Percentiles rank a stretch among this genome's conserved stretches.
Conservation (phyloP, 2,888 invertebrate species). For the Volucella inflata region DNA sequence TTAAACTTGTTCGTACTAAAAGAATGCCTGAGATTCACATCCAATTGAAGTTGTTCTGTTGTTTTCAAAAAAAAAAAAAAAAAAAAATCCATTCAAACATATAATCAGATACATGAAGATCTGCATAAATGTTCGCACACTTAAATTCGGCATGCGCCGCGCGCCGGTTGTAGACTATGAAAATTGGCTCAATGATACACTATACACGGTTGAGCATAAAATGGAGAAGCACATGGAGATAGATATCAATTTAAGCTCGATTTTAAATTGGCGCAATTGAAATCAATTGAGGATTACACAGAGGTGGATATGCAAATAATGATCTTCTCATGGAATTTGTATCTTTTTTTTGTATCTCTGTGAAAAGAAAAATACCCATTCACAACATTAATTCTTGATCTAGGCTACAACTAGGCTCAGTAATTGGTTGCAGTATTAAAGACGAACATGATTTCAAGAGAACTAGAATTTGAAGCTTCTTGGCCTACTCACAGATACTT, state of each 20-base stretch:
- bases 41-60: background rate
- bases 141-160: background rate
- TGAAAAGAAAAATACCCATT: background rate
- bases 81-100: background rate
- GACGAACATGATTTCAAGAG: constrained; percentile 1
- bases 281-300: constrained; percentile 72
- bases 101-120: constrained; percentile 6
- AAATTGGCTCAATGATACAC: constrained; percentile 37
- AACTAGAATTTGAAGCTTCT: background rate
- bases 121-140: constrained; percentile 24
- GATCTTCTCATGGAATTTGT: constrained; percentile 38
- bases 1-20: too few species aligned
- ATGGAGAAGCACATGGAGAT: constrained; percentile 56
- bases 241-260: constrained; percentile 77
- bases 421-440: background rate
- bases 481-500: too few species aligned
- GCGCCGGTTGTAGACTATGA: background rate
- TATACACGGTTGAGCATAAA: background rate
- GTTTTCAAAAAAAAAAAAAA: background rate
- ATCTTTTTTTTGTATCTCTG: constrained; percentile 2
- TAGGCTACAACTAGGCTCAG: background rate
- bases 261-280: constrained; percentile 81
- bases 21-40: too few species aligned
- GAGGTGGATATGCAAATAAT: constrained; percentile 63
- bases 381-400: constrained; percentile 6